A percentile compares a stretch with the other conserved stretches of the same genome.
Evolutionary conservation across 1,140 invertebrate genomes (phyloP).

Genomic region (Drosophila tani): DNA sequence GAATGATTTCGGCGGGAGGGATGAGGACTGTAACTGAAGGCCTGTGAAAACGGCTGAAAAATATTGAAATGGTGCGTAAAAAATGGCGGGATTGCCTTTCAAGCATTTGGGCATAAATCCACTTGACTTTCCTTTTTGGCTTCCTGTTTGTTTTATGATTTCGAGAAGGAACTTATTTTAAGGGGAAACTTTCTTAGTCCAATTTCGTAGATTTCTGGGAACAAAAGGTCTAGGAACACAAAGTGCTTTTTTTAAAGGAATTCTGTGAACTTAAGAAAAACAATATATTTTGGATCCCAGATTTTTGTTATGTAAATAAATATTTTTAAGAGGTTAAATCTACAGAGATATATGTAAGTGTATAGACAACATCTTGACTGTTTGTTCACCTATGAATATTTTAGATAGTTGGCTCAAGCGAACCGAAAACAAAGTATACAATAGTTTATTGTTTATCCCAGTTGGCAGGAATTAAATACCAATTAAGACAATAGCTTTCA

Average conservation of each 20-base stretch:
- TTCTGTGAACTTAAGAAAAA: background rate
- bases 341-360: too few relatives aligned
- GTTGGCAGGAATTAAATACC: background rate
- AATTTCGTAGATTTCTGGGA: background rate
- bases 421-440: background rate
- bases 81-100: conserved; percentile 40
- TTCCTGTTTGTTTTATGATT: conserved; percentile 40
- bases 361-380: too few relatives aligned
- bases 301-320: too few relatives aligned
- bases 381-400: too few relatives aligned
- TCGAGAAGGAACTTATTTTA: background rate
- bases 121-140: conserved; percentile 13
- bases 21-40: conserved; percentile 51
- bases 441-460: background rate
- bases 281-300: background rate
- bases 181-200: background rate
- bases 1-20: conserved; percentile 22
- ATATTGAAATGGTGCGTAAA: conserved; percentile 54
- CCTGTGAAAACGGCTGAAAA: conserved; percentile 45
- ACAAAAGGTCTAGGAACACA: background rate
- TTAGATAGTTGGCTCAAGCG: too few relatives aligned
- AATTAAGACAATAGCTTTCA: background rate
- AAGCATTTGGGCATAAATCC: conserved; percentile 45
- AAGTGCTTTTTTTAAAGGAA: background rate
- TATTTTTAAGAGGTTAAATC: too few relatives aligned